phyloP scores from a whole-genome alignment of 1,140 invertebrate species.

The Megalopta genalis region DNA sequence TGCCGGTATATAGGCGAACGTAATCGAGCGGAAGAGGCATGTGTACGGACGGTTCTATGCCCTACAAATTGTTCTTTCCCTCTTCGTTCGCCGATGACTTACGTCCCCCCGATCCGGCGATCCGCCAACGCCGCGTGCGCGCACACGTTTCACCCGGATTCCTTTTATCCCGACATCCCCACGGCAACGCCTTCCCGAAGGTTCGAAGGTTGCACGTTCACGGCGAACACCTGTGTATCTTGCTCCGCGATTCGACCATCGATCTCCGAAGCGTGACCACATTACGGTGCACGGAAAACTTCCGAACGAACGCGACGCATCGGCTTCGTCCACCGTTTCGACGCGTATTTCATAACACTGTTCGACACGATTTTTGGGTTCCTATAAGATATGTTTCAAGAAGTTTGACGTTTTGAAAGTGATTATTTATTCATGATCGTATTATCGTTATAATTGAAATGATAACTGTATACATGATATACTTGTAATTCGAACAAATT shows the following conservation, averaged over 20 bases:
- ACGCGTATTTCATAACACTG: too few relatives aligned
- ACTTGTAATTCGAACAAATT: too few relatives aligned
- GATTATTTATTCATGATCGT: too few relatives aligned
- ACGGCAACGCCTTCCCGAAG: neutral
- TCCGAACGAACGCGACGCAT: neutral
- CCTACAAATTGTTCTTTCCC: neutral
- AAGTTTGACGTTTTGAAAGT: too few relatives aligned
- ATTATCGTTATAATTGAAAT: too few relatives aligned
- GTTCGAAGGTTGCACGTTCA: too few relatives aligned
- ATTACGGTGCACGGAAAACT: neutral
- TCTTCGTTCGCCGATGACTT: neutral
- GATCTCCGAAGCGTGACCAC: neutral
- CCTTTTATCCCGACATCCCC: neutral
- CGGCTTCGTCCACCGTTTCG: too few relatives aligned
- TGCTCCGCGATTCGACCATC: neutral
- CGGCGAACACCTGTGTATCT: neutral
- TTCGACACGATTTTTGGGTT: too few relatives aligned
- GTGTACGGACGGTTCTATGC: constrained; percentile 4
- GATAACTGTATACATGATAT: too few relatives aligned
- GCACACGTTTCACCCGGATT: neutral
- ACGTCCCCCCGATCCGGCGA: constrained; percentile 1
- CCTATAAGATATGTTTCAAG: too few relatives aligned
- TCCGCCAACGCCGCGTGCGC: neutral
- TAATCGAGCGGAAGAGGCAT: constrained; percentile 17
- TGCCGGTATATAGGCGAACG: neutral